Evolutionary conservation across 37 sponge, comb jelly and placozoan species (phyloP), one percentile per base, ranked within the genome.

Genomic region (Halisarca cf. caerulea): DNA sequence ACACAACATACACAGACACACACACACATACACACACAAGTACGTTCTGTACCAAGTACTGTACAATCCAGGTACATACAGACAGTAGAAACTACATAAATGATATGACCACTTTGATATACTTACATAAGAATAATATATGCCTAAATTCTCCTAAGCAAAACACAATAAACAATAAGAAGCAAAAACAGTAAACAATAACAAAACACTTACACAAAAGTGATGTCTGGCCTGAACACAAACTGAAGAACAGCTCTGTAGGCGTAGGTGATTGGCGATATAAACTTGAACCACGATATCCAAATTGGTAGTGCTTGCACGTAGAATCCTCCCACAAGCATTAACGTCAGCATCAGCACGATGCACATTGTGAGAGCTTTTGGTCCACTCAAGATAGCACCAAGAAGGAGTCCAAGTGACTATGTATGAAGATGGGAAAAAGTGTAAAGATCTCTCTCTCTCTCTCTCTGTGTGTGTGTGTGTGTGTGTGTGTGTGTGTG

Each of bases 261-360:
- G 40, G 51, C 28, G 83, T 89, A 95, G 0, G 81, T 86, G 25
- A 95, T 72, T 8, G 81, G 78, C 20, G 95, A 95, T 3, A 89
- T 24, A 54, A 89, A 89, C 34, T 80, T 35, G 0, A 80, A 39
- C 90, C 90, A 92, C 0, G 39, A 30, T 1, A 95, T 72, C 95
- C 93, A 92, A 21, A 42, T 25, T 0, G 92, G 90, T 1, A 95
- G 69, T 2, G 47, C 24, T 36, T 79, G 54, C 18, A 85, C 88
- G 80, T 87, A 95, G 80, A 92, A 95, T 18, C 95, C 95, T 28
- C 92, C 95, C 0, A 89, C 32, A 33, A 95, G 62, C 95, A 95
- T 89, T 27, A 25, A 80, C 3, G 87, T 27, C 24, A 94, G 79
- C 87, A 94, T 37, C 5, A 70, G 32, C 34, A 94, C 78, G 18